These are phyloP conservation scores for Coptodon rendalli DNA, from an alignment of 2,113 vertebrate genomes.

Conservation along the genomic window DNA sequence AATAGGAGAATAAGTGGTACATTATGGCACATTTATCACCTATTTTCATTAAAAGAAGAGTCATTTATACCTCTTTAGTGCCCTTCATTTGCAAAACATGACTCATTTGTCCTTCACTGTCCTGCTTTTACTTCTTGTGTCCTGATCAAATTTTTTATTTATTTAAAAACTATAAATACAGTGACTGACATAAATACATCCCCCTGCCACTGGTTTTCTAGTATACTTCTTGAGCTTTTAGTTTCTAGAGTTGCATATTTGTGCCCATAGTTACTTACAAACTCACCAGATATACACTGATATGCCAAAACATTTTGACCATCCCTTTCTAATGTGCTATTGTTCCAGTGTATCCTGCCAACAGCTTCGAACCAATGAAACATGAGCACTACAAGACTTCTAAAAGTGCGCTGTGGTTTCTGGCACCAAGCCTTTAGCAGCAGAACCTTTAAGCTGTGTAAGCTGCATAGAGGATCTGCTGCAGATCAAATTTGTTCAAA, in stretches of 20 bases:
- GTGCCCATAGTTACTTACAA: background rate
- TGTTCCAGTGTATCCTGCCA: background rate
- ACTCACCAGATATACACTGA: background rate
- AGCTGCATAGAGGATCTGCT: background rate
- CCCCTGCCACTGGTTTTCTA: background rate
- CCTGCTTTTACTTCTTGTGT: background rate
- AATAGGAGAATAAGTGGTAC: background rate
- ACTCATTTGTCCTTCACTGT: background rate
- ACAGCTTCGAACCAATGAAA: background rate
- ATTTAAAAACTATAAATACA: background rate
- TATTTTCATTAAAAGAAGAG: background rate
- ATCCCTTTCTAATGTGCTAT: background rate
- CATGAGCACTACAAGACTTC: background rate
- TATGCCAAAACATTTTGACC: background rate
- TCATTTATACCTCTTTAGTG: background rate
- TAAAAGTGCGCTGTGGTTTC: background rate
- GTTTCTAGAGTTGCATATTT: background rate
- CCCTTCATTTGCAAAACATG: background rate
- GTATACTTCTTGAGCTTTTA: background rate
- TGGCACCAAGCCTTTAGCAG: background rate
- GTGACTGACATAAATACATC: background rate
- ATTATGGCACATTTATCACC: background rate
- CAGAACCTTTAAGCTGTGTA: background rate
- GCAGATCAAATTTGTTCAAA: background rate
- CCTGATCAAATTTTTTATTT: background rate